Evolutionary conservation across 2,113 vertebrate genomes (phyloP).

Genomic region (Sminthopsis crassicaudata): DNA sequence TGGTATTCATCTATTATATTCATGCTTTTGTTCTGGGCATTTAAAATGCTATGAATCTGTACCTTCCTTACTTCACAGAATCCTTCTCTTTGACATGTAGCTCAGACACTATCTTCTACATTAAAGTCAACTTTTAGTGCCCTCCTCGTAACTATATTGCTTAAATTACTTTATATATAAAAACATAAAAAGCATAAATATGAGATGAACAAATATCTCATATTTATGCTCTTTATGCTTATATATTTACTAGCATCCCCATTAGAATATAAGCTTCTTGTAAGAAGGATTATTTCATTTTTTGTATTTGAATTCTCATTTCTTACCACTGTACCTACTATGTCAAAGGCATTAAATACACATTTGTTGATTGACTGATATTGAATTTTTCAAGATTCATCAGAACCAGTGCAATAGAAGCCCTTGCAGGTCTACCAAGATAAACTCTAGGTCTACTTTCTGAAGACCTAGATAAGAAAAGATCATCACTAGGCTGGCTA

Average conservation of each 20-base stretch:
- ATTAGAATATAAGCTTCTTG: not conserved
- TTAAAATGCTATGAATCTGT: not conserved
- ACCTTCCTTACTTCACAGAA: not conserved
- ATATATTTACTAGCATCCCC: not conserved
- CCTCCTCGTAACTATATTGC: not conserved
- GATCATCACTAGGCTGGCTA: not conserved
- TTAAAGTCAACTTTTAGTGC: not conserved
- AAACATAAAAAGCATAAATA: no score
- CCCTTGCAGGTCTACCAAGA: not conserved
- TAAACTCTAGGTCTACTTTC: not conserved
- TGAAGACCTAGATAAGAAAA: not conserved
- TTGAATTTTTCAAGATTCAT: not conserved
- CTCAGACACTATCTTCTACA: not conserved
- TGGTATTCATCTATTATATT: not conserved
- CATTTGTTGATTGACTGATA: not conserved
- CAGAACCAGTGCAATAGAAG: not conserved
- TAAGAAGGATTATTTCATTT: not conserved
- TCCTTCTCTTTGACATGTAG: not conserved
- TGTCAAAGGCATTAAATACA: not conserved
- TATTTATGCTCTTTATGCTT: not conserved
- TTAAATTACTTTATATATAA: not conserved
- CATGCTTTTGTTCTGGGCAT: not conserved
- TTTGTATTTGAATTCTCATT: not conserved
- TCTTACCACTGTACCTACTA: not conserved
- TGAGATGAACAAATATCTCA: not conserved